Base-by-base conservation (phyloP, 2,113 vertebrate species). In the Corydoras sp. region DNA sequence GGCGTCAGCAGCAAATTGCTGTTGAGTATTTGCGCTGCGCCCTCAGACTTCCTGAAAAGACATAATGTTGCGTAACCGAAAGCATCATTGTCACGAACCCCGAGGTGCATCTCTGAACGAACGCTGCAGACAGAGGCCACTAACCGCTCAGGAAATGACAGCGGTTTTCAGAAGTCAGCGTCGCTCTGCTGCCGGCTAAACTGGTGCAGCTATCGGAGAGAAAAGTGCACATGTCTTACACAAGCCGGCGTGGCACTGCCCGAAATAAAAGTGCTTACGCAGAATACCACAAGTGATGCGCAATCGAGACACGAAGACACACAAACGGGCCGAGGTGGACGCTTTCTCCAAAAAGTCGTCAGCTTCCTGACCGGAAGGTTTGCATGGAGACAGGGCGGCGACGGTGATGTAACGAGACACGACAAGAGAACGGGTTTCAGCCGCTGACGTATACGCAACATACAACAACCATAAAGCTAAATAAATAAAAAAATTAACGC, bases 121-220 rank as follows among this genome's bases (percentile, higher is more conserved):
- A 54, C 59, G 53, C 2, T 60, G 9, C 10, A 63, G 14, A 66
- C 71, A 35, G 48, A 32, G 71, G 30, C 63, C 72, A 50, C 69
- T 54, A 72, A 65, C 65, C 63, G 60, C 15, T 9, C 65, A 70
- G 73, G 79, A 80, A 73, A 76, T 76, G 18, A 67, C 49, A 58
- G 54, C 53, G 58, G 66, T 77, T 80, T 80, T 62, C 69, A 69
- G 70, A 61, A 29, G 18, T 14, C 11, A 48, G 56, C 50, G 61
- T 15, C 5, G 3, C 58, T 62, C 32, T 29, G 5, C 48, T 56
- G 14, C 9, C 12, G 2, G 49, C 58, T 9, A 6, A 30, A 10
- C 35, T 49, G 53, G 58, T 10, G 60, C 18, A 55, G 43, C 30
- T 62, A 10, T 24, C 18, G 1, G 18, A 24, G 51, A 65, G 61